Base-by-base conservation (phyloP, 2,113 vertebrate genomes). In the Dicaeum eximium region DNA sequence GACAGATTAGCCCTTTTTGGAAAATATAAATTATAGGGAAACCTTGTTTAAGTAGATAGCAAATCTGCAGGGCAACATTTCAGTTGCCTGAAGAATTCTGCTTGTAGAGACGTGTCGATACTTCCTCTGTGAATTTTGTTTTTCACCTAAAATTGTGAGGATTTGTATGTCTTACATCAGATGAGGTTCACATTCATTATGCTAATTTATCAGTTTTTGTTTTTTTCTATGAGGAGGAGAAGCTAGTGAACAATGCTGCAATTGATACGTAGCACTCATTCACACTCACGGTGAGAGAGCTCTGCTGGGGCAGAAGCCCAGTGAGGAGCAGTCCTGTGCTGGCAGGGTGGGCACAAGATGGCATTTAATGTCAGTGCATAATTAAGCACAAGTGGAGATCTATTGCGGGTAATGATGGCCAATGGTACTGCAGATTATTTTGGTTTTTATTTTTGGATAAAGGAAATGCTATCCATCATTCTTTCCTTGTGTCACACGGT, bases 91-190 rank as follows among this genome's bases (percentile, higher is more conserved):
- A 57, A 85, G 11, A 85, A 42, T 44, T 86, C 67, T 80, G 38
- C 35, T 81, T 74, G 54, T 80, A 47, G 27, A 84, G 4, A 40
- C 1, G 5, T 3, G 2, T 22, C 0, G 0, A 15, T 42, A 27
- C 7, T 64, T 47, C 66, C 28, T 50, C 72, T 3, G 31, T 35
- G 22, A 2, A 21, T 73, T 81, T 56, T 38, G 7, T 7, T 86
- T 82, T 61, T 88, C 37, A 61, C 37, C 11, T 18, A 33, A 13
- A 60, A 64, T 10, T 54, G 5, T 72, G 20, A 51, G 30, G 20
- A 57, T 61, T 31, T 45, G 15, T 23, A 20, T 15, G 72, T 94
- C 82, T 69, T 27, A 64, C n/a, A 22, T 56, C 27, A 64, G 21
- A 44, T 64, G 22, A 42, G 18, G 30, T 75, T 85, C 53, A 79